Base-by-base conservation (phyloP, 2,797 vertebrate species). In the Peromyscus nudipes region DNA sequence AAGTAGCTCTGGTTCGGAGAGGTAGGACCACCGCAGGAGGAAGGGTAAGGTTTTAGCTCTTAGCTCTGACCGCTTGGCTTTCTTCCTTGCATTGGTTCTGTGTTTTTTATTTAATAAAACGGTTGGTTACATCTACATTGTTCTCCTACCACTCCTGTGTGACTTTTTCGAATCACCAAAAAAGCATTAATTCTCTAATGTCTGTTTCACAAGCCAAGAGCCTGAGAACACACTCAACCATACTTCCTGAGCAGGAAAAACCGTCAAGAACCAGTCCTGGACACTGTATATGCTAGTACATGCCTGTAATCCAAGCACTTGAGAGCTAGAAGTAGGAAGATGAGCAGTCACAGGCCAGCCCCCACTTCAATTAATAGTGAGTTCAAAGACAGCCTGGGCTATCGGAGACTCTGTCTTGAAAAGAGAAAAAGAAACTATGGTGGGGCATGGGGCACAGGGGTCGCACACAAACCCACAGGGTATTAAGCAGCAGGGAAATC, bases 101-200 rank as follows among this genome's bases (percentile, higher is more conserved):
- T n/a, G n/a, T n/a, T n/a, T n/a, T n/a, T n/a, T n/a, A n/a, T n/a
- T n/a, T n/a, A n/a, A n/a, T n/a, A n/a, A n/a, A n/a, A n/a, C n/a
- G n/a, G n/a, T n/a, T n/a, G n/a, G n/a, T n/a, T n/a, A n/a, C n/a
- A n/a, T n/a, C n/a, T n/a, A n/a, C n/a, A n/a, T n/a, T 55, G 25
- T 40, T 79, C 9, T 87, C 55, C 83, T 12, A 77, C 10, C 16
- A 93, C 19, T 4, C 25, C 79, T 84, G 16, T 69, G 64, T 23
- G 37, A 80, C 65, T 71, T 84, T 69, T 95, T 79, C 62, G 79
- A 89, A 86, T 57, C 86, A 84, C 40, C 71, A 69, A 67, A 79
- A 92, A 52, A 40, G 7, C 62, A 62, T n/a, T 60, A 94, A 83
- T 60, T 65, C 75, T 94, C 84, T 65, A 92, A 86, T 46, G 29